Conservation (phyloP, 1,140 invertebrate genomes). For the Halesus radiatus region DNA sequence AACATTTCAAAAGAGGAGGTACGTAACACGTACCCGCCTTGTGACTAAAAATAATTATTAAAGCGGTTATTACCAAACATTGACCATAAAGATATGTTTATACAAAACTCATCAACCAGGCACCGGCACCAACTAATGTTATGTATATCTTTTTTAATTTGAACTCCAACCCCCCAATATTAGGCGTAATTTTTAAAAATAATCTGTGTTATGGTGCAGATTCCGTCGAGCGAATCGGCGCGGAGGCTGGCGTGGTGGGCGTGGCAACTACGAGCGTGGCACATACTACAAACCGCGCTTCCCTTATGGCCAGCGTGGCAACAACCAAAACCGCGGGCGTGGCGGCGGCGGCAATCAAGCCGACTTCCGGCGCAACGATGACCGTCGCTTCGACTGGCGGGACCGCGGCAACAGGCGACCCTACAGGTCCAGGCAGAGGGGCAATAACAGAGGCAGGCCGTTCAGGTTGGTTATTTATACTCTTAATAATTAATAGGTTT, state of each 20-base stretch:
- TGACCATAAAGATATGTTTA: too few relatives aligned
- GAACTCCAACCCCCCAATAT: too few relatives aligned
- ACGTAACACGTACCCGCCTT: too few relatives aligned
- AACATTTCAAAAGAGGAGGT: too few relatives aligned
- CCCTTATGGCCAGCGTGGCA: constrained; percentile 72
- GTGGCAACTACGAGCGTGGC: constrained; percentile 76
- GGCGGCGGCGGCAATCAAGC: constrained; percentile 63
- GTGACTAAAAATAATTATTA: too few relatives aligned
- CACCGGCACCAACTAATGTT: too few relatives aligned
- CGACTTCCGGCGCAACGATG: constrained; percentile 73
- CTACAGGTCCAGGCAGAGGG: constrained; percentile 64
- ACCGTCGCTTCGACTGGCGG: constrained; percentile 65
- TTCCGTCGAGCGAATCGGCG: constrained; percentile 64
- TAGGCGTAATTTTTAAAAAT: too few relatives aligned
- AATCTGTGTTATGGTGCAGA: constrained; percentile 52
- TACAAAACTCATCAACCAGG: too few relatives aligned
- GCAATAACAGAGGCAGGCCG: constrained; percentile 65
- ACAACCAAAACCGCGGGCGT: constrained; percentile 61
- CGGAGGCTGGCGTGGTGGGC: constrained; percentile 71
- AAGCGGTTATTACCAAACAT: too few relatives aligned
- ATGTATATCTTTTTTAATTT: too few relatives aligned
- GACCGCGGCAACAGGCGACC: constrained; percentile 65
- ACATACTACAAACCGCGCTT: constrained; percentile 84
- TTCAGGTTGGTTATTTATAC: constrained; percentile 63
- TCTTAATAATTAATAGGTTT: too few relatives aligned